Base-by-base conservation (phyloP, 2,113 vertebrate species). In the Turdus rufiventris region DNA sequence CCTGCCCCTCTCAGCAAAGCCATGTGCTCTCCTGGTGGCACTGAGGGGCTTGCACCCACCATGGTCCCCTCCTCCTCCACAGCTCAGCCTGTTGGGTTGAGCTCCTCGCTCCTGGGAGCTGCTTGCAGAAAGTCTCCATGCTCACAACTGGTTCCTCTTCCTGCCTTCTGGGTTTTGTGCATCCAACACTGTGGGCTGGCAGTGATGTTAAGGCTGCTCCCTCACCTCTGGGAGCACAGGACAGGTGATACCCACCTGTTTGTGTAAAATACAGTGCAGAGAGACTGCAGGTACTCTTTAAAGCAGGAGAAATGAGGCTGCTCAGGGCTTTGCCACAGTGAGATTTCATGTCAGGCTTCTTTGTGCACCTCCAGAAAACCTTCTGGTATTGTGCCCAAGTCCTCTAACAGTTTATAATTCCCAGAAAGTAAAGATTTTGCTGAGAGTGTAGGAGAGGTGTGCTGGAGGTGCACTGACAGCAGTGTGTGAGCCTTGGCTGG, bases 51-150 rank as follows among this genome's bases (percentile, higher is more conserved):
- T 25, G 45, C 1, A 5, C 34, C 56, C 53, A 40, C 29, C 2
- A 0, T 2, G 28, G 48, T 26, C 18, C 43, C 34, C 43, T 71
- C 23, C 71, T 38, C 58, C 70, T 3, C 50, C 29, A 9, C 65
- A 78, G 45, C 62, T 36, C 74, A 51, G 38, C 2, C 1, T 11
- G 5, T 3, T 13, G 47, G 25, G 12, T 14, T 56, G 34, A 62
- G 71, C n/a, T 85, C 26, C 54, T 65, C 4, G 0, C 18, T 3
- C 0, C 51, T 19, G 19, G 25, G 47, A 80, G 6, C 1, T 85
- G 54, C 67, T 57, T n/a, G 14, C 31, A 66, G 75, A 85, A 70
- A 71, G 29, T 31, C n/a, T 70, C 50, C 18, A 1, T 2, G 12
- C 2, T 1, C 71, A 38, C 28, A 43, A 10, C 1, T 1, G 15